Conservation (phyloP, 2,888 invertebrate genomes). For the Xanthia togata region DNA sequence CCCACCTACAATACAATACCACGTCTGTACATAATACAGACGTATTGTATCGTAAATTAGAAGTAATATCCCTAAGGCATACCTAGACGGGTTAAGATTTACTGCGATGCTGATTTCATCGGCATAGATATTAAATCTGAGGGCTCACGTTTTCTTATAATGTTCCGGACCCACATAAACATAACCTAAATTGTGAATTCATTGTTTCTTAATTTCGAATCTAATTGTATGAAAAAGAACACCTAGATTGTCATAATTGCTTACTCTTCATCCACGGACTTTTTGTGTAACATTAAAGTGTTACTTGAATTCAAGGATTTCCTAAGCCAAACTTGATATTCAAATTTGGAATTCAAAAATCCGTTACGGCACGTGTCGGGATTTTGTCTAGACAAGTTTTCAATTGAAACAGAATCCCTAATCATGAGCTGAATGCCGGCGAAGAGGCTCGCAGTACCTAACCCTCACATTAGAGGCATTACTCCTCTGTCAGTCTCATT, state of each 20-base stretch:
- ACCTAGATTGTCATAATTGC: too few species aligned
- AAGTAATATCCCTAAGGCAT: constrained; percentile 22
- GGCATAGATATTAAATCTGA: neutral
- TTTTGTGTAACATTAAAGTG: neutral
- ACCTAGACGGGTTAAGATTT: constrained; percentile 10
- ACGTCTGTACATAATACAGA: constrained; percentile 53
- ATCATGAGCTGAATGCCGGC: neutral
- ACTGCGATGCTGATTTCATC: constrained; percentile 23
- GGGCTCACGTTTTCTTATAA: neutral
- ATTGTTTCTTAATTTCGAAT: neutral
- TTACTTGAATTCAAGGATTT: too few species aligned
- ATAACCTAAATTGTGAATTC: neutral
- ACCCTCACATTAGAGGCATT: neutral
- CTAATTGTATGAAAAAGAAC: too few species aligned
- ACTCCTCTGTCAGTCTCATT: neutral
- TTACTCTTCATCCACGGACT: neutral
- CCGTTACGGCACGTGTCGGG: too few species aligned
- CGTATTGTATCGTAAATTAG: constrained; percentile 37
- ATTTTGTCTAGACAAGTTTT: too few species aligned
- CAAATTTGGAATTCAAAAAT: too few species aligned
- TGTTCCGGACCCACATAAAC: neutral
- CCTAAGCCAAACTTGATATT: too few species aligned
- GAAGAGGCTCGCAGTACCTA: too few species aligned
- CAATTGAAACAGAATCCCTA: neutral
- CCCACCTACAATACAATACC: too few species aligned